Conservation (phyloP, 1,140 invertebrate genomes). For the Psilanteris sp. region DNA sequence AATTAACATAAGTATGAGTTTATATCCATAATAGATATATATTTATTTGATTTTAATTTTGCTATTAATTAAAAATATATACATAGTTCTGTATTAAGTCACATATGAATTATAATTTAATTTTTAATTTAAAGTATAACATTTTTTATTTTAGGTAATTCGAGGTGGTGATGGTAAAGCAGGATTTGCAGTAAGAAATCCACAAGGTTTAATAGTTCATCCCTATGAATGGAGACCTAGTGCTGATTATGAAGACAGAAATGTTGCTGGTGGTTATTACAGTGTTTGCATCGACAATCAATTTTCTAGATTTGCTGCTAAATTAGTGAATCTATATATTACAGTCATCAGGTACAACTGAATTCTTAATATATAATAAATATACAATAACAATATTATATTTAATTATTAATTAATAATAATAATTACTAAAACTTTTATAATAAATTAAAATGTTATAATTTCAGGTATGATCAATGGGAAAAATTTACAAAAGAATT, state of each 20-base stretch:
- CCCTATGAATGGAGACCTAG: slow-evolving; percentile 93
- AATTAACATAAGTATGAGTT: no score
- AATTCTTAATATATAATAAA: neutral
- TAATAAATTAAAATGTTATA: neutral
- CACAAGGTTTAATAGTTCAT: slow-evolving; percentile 89
- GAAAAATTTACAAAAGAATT: slow-evolving; percentile 94
- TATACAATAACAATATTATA: neutral
- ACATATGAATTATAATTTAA: no score
- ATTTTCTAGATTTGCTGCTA: slow-evolving; percentile 94
- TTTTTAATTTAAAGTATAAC: no score
- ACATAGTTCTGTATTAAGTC: no score
- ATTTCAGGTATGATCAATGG: slow-evolving; percentile 92
- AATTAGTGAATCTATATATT: slow-evolving; percentile 95
- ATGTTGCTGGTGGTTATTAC: slow-evolving; percentile 90
- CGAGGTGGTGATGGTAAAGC: slow-evolving; percentile 95
- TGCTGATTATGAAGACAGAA: slow-evolving; percentile 92
- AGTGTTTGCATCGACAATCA: slow-evolving; percentile 97
- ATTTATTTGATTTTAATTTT: no score
- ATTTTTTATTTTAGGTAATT: slow-evolving; percentile 85
- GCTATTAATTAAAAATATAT: no score
- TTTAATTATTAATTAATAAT: slow-evolving; percentile 2
- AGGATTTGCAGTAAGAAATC: slow-evolving; percentile 93
- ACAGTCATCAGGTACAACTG: slow-evolving; percentile 91
- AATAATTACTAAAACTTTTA: neutral
- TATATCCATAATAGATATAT: no score